A percentile compares a stretch with the other conserved stretches of the same genome.
These are phyloP conservation scores for Formica exsecta DNA, from an alignment of 1,140 invertebrate species.

Conservation along the genomic window DNA sequence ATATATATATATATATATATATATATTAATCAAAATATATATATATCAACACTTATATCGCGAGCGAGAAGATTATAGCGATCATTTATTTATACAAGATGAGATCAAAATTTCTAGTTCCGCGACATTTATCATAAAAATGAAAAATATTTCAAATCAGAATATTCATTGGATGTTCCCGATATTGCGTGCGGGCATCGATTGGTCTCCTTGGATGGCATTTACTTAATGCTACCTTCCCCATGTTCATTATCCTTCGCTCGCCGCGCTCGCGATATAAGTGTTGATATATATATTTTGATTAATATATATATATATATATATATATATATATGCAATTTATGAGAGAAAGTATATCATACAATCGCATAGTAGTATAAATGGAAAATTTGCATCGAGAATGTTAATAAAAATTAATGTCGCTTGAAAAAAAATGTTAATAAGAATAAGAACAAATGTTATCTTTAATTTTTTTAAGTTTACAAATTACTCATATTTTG, in stretches of 20 bases:
- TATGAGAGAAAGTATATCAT: background rate
- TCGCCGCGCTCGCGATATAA: too few relatives aligned
- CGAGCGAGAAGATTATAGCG: too few relatives aligned
- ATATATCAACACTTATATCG: too few relatives aligned
- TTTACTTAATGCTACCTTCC: conserved; percentile 33
- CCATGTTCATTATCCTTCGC: conserved; percentile 13
- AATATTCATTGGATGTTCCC: conserved; percentile 38
- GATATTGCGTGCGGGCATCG: conserved; percentile 7
- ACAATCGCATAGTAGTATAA: too few relatives aligned
- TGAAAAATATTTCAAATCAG: conserved; percentile 1
- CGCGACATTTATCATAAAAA: conserved; percentile 8
- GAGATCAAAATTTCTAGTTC: conserved; percentile 13
- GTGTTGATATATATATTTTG: too few relatives aligned
- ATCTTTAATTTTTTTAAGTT: background rate
- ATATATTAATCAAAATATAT: too few relatives aligned
- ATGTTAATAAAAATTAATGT: background rate
- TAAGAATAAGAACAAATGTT: background rate
- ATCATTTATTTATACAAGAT: background rate
- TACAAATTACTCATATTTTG: conserved; percentile 10
- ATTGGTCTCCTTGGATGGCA: conserved; percentile 45
- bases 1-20: too few relatives aligned
- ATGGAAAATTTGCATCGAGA: background rate
- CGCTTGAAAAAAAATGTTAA: too few relatives aligned
- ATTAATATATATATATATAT: too few relatives aligned
- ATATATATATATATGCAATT: background rate